Conservation (phyloP, 2,888 invertebrate genomes). For the Pasiphila rectangulata region DNA sequence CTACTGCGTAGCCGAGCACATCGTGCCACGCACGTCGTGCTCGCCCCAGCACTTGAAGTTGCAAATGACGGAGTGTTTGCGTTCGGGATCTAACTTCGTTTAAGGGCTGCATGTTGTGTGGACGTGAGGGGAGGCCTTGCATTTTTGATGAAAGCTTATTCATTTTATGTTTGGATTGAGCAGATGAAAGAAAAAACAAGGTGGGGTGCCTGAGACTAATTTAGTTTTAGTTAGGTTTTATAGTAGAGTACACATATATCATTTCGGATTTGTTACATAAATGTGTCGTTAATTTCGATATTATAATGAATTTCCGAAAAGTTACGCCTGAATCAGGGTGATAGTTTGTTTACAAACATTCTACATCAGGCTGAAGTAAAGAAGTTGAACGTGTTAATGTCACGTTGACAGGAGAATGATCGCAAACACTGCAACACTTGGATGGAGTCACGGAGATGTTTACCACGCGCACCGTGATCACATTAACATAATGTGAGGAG, state of each 20-base stretch:
- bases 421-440: not conserved
- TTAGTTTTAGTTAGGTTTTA: not conserved
- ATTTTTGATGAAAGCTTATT: not conserved
- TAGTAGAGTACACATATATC: too few species aligned
- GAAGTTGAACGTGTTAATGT: too few species aligned
- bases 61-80: conserved; percentile 32
- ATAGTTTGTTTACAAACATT: too few species aligned
- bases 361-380: too few species aligned
- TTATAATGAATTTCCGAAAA: too few species aligned
- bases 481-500: not conserved
- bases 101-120: conserved; percentile 14
- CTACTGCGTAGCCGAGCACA: not conserved
- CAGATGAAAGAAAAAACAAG: not conserved
- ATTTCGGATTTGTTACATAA: too few species aligned
- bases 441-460: not conserved
- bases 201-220: not conserved
- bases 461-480: too few species aligned
- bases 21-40: conserved; percentile 12
- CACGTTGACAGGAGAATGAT: not conserved
- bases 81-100: conserved; percentile 36
- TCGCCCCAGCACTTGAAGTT: conserved; percentile 27
- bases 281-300: too few species aligned
- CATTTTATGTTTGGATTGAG: not conserved
- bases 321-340: too few species aligned
- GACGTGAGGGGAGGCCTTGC: not conserved